Conservation (phyloP, 2,797 vertebrate genomes). For the Gallinago solitaria region DNA sequence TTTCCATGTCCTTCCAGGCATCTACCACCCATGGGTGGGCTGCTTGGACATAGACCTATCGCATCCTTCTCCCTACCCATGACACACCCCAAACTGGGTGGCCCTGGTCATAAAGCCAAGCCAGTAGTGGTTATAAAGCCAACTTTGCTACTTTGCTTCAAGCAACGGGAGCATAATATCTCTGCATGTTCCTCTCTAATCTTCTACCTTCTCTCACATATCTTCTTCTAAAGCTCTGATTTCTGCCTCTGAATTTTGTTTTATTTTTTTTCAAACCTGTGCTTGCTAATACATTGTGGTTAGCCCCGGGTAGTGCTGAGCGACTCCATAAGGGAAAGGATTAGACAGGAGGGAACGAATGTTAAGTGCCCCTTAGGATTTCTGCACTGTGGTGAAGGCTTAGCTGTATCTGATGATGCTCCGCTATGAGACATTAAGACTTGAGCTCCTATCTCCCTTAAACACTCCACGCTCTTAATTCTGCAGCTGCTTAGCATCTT, state of each 20-base stretch:
- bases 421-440: neutral
- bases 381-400: neutral
- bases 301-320: neutral
- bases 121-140: neutral
- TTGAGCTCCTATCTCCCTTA: neutral
- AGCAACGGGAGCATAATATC: neutral
- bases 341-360: neutral
- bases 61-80: neutral
- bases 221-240: neutral
- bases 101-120: neutral
- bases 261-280: neutral
- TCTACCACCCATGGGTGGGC: accelerated
- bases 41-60: neutral
- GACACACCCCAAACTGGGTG: neutral
- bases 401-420: neutral
- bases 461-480: neutral
- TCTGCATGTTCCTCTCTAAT: neutral
- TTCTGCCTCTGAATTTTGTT: neutral
- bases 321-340: neutral
- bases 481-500: neutral
- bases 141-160: neutral
- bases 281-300: neutral
- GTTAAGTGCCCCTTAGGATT: neutral
- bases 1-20: neutral
- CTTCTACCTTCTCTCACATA: neutral